phyloP scores from a whole-genome alignment of 2,797 vertebrate genomes.

The Sciurus vulgaris region DNA sequence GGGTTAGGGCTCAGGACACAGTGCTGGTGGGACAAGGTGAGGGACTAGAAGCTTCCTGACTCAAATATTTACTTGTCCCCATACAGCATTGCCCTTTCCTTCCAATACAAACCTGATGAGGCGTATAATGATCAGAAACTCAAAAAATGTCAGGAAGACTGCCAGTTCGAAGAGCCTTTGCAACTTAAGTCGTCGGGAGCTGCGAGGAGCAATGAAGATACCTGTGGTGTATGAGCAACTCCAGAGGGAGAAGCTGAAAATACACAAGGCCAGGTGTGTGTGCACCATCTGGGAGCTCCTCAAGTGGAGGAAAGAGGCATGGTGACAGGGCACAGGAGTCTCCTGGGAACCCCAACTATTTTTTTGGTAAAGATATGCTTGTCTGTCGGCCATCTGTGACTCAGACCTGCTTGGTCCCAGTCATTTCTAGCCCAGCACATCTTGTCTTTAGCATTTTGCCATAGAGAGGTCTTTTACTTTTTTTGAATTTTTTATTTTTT shows the following conservation, averaged over 20 bases:
- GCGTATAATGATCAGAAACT: constrained; percentile 75
- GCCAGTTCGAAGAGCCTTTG: background rate
- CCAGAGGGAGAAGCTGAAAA: constrained; percentile 83
- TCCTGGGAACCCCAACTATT: background rate
- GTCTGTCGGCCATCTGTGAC: background rate
- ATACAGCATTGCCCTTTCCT: constrained; percentile 73
- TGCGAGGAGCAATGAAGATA: constrained; percentile 86
- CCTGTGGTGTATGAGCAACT: constrained; percentile 89
- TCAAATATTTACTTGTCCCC: background rate
- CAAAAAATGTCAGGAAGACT: constrained; percentile 71
- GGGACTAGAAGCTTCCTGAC: background rate
- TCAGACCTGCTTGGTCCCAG: background rate
- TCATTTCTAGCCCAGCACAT: background rate
- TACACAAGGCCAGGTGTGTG: constrained; percentile 86
- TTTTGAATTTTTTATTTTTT: too few relatives aligned
- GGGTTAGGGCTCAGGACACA: background rate
- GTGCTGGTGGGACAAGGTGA: background rate
- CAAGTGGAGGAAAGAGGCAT: background rate
- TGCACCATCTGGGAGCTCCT: background rate
- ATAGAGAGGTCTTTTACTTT: too few relatives aligned
- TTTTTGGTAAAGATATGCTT: background rate
- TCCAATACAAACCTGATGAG: constrained; percentile 83
- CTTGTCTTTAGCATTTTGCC: background rate
- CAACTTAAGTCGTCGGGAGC: background rate
- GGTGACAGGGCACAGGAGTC: background rate